Percentiles rank a stretch among this genome's conserved stretches.
Evolutionary conservation across 2,888 invertebrate genomes (phyloP).

Genomic region (Cheilosia urbana): DNA sequence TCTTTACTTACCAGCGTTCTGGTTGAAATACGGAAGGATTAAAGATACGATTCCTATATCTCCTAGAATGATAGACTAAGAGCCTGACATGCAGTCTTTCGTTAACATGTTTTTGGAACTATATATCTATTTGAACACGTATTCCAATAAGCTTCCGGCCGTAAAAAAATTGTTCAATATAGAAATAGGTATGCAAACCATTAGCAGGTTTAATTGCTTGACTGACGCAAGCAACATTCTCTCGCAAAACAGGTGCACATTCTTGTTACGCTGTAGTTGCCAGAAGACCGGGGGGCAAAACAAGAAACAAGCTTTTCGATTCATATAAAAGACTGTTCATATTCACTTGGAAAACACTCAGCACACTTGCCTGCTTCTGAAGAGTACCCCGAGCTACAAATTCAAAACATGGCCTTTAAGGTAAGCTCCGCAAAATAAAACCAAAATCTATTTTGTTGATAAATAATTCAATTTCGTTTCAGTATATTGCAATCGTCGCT

Average conservation of each 20-base stretch:
- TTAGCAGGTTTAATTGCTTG: background rate
- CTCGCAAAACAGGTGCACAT: background rate
- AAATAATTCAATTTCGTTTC: background rate
- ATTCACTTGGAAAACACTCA: background rate
- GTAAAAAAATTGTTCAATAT: background rate
- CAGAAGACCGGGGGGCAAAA: background rate
- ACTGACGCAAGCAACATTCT: background rate
- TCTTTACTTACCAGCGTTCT: too few relatives aligned
- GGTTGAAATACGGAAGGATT: too few relatives aligned
- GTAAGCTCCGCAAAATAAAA: background rate
- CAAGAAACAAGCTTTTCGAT: too few relatives aligned
- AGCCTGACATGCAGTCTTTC: too few relatives aligned
- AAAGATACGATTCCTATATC: too few relatives aligned
- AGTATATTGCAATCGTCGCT: background rate
- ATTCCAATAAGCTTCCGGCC: background rate
- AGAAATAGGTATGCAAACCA: background rate
- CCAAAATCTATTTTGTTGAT: background rate
- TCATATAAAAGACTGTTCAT: conserved; percentile 9
- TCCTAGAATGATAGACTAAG: too few relatives aligned
- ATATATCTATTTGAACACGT: too few relatives aligned
- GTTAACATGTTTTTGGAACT: too few relatives aligned
- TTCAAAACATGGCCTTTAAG: conserved; percentile 7
- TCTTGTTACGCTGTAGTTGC: background rate
- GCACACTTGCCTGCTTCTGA: background rate
- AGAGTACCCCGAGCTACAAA: background rate